Conservation (phyloP, 30 jellyfish, hydroid and myxozoan species). For the Aurelia aurita region DNA sequence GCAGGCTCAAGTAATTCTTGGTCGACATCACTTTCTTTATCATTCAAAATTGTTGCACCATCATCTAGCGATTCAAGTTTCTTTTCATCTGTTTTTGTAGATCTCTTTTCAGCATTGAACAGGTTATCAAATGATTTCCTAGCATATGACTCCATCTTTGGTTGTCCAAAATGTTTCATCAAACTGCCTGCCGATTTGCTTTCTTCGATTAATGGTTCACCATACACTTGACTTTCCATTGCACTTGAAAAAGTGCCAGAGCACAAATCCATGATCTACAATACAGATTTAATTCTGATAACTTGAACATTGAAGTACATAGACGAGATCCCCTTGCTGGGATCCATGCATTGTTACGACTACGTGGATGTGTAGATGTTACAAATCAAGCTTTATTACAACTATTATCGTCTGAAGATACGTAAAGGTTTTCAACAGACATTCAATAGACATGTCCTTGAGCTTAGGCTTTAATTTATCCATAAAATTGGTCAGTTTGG, state of each 20-base stretch:
- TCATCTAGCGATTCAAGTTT: neutral
- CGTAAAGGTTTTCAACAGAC: too few relatives aligned
- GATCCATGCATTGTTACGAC: neutral
- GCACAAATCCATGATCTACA: conserved; percentile 51
- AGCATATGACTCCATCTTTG: conserved; percentile 14
- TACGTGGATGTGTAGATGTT: too few relatives aligned
- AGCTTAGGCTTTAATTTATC: too few relatives aligned
- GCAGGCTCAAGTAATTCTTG: conserved; percentile 42
- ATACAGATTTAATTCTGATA: neutral
- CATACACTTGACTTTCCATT: neutral
- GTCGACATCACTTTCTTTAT: conserved; percentile 19
- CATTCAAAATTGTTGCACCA: neutral
- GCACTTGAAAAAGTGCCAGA: conserved; percentile 53
- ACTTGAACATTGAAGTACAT: neutral
- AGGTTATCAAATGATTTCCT: conserved; percentile 17
- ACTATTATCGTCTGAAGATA: too few relatives aligned
- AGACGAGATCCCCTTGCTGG: neutral
- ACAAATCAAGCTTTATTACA: too few relatives aligned
- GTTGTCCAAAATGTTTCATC: conserved; percentile 24
- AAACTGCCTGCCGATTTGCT: conserved; percentile 33
- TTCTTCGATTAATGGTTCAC: conserved; percentile 17
- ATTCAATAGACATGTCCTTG: too few relatives aligned
- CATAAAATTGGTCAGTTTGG: too few relatives aligned
- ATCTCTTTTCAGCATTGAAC: conserved; percentile 8
- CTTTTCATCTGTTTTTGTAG: neutral